Percentiles rank a stretch among this genome's conserved stretches.
phyloP scores from a whole-genome alignment of 2,797 vertebrate genomes.

The Xenentodon cancila region DNA sequence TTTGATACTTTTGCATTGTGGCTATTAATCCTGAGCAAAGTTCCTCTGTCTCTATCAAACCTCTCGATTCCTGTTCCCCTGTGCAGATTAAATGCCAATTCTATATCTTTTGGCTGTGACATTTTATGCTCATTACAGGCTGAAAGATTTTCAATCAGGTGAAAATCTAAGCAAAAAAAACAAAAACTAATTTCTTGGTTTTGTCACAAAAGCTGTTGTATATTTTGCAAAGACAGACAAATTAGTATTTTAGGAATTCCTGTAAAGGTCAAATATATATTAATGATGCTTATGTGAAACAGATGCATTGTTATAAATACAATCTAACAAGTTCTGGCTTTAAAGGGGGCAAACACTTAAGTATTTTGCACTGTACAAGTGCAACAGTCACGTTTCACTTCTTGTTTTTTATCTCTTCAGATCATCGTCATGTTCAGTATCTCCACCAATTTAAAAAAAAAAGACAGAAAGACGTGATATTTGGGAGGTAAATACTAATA shows the following conservation, averaged over 20 bases:
- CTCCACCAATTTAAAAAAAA: slow-evolving; percentile 44
- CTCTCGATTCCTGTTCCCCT: slow-evolving; percentile 55
- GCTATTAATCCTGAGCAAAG: slow-evolving; percentile 31
- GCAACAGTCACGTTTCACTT: slow-evolving; percentile 58
- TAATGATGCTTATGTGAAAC: slow-evolving; percentile 18
- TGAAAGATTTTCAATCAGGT: slow-evolving; percentile 77
- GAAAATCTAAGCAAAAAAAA: slow-evolving; percentile 62
- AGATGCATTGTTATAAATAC: slow-evolving; percentile 8
- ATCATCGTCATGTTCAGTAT: slow-evolving; percentile 36
- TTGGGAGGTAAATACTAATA: slow-evolving; percentile 61
- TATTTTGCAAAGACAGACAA: slow-evolving; percentile 34
- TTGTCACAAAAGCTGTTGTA: slow-evolving; percentile 35
- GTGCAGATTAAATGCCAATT: slow-evolving; percentile 73
- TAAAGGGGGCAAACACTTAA: slow-evolving; percentile 28
- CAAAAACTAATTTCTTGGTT: not conserved
- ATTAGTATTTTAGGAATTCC: slow-evolving; percentile 25
- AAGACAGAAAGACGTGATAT: slow-evolving; percentile 50
- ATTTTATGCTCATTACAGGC: slow-evolving; percentile 77
- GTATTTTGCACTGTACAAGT: not conserved
- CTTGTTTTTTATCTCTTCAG: slow-evolving; percentile 48
- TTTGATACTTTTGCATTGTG: slow-evolving; percentile 30
- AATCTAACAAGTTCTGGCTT: slow-evolving; percentile 7
- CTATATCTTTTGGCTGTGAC: slow-evolving; percentile 74
- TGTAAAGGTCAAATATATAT: slow-evolving; percentile 6
- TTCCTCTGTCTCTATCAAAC: slow-evolving; percentile 53